A percentile compares a stretch with the other conserved stretches of the same genome.
These are phyloP conservation scores for Podarcis lilfordi DNA, from an alignment of 2,797 vertebrate genomes.

Conservation along the genomic window DNA sequence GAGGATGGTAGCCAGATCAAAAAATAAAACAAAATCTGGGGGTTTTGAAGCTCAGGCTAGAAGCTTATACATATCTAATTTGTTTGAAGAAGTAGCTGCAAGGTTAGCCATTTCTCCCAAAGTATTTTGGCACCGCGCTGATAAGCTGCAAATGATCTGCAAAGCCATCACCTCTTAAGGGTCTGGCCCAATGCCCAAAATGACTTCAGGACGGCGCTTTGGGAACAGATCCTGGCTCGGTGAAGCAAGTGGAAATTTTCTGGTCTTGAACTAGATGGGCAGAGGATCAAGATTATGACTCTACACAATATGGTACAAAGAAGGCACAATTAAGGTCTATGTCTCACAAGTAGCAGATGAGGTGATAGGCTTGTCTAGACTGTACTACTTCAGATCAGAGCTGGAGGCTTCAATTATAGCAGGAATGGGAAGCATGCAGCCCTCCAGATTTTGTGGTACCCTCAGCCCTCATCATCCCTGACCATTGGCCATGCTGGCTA, in stretches of 20 bases:
- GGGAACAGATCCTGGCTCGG: neutral
- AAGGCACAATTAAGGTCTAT: neutral
- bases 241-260: slow-evolving; percentile 1
- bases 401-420: neutral
- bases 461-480: neutral
- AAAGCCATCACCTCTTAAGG: slow-evolving; percentile 8
- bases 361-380: neutral
- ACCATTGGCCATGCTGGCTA: neutral
- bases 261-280: neutral
- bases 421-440: neutral
- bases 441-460: neutral
- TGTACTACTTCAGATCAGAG: neutral
- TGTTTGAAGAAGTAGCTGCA: slow-evolving; percentile 4
- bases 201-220: neutral
- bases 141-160: rapidly evolving
- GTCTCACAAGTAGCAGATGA: neutral
- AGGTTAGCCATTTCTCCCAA: neutral
- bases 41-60: neutral
- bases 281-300: neutral
- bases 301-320: neutral
- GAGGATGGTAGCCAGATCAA: rapidly evolving
- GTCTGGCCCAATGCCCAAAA: neutral
- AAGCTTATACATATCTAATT: slow-evolving; percentile 9
- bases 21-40: neutral
- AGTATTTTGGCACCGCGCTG: neutral